Evolutionary conservation across 2,113 vertebrate genomes (phyloP).

Genomic region (Procapra przewalskii): DNA sequence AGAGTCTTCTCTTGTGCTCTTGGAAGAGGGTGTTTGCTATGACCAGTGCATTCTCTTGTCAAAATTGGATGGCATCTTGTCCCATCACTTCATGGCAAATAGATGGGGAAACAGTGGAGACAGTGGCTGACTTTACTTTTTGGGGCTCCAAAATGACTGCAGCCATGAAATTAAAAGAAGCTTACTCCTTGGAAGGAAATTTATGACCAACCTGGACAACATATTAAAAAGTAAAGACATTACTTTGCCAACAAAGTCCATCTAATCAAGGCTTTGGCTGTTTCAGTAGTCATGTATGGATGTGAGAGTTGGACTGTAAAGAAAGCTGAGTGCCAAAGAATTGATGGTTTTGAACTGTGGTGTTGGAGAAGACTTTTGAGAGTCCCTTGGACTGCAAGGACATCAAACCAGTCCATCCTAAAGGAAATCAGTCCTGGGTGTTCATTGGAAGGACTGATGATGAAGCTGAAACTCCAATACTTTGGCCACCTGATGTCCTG

Average conservation of each 20-base stretch:
- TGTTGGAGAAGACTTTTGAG: background rate
- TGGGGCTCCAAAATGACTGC: background rate
- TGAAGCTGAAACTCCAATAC: background rate
- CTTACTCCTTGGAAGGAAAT: background rate
- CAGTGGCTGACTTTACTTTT: background rate
- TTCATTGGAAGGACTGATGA: background rate
- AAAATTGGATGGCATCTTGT: background rate
- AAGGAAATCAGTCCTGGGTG: background rate
- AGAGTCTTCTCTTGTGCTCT: background rate
- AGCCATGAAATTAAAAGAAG: background rate
- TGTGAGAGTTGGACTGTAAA: background rate
- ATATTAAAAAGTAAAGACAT: background rate
- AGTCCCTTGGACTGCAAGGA: background rate
- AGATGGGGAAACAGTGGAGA: background rate
- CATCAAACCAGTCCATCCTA: background rate
- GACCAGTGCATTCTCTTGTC: background rate
- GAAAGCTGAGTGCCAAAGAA: background rate
- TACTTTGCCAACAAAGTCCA: fast-evolving
- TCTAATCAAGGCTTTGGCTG: background rate
- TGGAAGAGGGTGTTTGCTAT: background rate
- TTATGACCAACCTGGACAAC: background rate
- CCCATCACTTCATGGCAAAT: background rate
- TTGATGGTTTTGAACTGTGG: background rate
- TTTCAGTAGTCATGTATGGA: background rate
- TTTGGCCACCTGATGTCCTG: background rate